These are phyloP conservation scores for Lucilia sericata DNA, from an alignment of 1,140 invertebrate species.

Conservation along the genomic window DNA sequence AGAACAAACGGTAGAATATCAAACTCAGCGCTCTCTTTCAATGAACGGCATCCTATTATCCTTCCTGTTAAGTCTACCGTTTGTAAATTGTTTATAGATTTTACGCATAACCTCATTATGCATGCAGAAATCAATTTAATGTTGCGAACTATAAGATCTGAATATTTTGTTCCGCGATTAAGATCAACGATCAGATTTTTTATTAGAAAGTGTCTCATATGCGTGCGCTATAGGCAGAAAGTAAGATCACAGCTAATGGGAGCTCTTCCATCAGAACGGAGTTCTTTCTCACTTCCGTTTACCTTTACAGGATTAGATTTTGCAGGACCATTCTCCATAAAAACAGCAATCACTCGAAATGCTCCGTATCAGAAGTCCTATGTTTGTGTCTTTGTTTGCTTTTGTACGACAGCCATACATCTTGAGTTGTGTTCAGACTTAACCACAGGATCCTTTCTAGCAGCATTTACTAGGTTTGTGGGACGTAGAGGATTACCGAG, in stretches of 20 bases:
- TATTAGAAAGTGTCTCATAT: not conserved
- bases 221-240: not conserved
- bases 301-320: not conserved
- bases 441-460: conserved; percentile 46
- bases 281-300: not conserved
- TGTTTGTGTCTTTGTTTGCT: conserved; percentile 20
- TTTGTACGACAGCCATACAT: conserved; percentile 32
- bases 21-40: not conserved
- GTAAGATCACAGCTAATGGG: not conserved
- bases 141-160: not conserved
- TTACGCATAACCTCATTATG: not conserved
- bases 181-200: not conserved
- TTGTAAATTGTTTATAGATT: not conserved
- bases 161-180: not conserved
- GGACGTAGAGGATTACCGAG: not conserved
- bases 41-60: not conserved
- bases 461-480: conserved; percentile 35
- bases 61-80: not conserved
- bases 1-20: not conserved
- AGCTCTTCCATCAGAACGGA: not conserved
- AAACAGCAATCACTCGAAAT: not conserved
- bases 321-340: conserved; percentile 22
- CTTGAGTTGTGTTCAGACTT: conserved; percentile 35
- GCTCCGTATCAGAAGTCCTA: not conserved
- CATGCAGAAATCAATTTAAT: not conserved